A percentile compares a stretch with the other conserved stretches of the same genome.
phyloP scores from a whole-genome alignment of 2,888 invertebrate genomes.

The Zele albiditarsus region DNA sequence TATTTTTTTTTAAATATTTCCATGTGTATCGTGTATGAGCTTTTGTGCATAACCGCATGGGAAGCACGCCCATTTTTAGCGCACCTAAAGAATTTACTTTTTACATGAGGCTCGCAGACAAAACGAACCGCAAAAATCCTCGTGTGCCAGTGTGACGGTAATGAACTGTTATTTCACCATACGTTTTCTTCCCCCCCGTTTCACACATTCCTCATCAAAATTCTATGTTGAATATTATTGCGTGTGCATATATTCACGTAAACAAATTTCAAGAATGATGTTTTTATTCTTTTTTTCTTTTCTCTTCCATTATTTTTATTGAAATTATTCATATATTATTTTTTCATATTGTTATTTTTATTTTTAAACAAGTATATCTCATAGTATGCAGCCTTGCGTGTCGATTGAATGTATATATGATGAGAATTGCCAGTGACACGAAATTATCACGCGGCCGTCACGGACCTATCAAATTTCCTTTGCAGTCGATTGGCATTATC shows the following conservation, averaged over 20 bases:
- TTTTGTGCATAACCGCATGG: background rate
- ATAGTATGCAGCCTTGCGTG: background rate
- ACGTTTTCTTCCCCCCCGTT: no score
- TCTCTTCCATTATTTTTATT: background rate
- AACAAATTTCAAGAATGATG: no score
- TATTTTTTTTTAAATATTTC: background rate
- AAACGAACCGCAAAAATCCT: background rate
- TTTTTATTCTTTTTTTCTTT: background rate
- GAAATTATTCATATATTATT: background rate
- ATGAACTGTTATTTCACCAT: slow-evolving; percentile 16
- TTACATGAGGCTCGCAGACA: background rate
- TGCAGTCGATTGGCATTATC: slow-evolving; percentile 30
- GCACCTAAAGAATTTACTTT: background rate
- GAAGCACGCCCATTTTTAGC: slow-evolving; percentile 3
- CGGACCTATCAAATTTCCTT: slow-evolving; percentile 48
- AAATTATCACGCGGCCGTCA: slow-evolving; percentile 44
- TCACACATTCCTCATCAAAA: background rate
- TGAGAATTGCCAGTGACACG: slow-evolving; percentile 32
- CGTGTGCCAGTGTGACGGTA: background rate
- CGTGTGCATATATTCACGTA: background rate
- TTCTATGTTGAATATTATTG: slow-evolving; percentile 2
- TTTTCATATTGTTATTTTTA: background rate
- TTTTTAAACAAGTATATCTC: background rate
- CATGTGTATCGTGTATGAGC: background rate
- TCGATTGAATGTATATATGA: slow-evolving; percentile 18